Percentiles rank a stretch among this genome's conserved stretches.
These are phyloP conservation scores for Torymus texanus DNA, from an alignment of 2,888 invertebrate species.

Conservation along the genomic window DNA sequence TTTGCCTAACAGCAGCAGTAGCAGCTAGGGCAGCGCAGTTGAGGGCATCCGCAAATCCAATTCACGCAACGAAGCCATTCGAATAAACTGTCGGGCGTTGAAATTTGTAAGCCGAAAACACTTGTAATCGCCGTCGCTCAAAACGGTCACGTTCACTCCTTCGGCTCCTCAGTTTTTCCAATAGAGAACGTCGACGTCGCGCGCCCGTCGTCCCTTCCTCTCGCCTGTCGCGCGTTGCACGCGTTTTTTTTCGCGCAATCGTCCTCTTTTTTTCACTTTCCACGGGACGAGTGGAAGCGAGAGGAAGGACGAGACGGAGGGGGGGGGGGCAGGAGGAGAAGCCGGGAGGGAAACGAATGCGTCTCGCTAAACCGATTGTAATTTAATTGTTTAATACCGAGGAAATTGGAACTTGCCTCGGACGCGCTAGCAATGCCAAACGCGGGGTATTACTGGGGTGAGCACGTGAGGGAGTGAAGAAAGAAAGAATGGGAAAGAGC, in stretches of 20 bases:
- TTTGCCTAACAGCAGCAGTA: neutral
- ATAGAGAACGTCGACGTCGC: constrained; percentile 26
- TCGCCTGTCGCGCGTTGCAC: neutral
- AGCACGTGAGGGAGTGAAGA: constrained; percentile 9
- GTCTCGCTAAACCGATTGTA: constrained; percentile 65
- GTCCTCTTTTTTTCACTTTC: constrained; percentile 4
- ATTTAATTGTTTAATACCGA: constrained; percentile 71
- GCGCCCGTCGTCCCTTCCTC: neutral
- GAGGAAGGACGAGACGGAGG: neutral
- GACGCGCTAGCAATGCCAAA: constrained; percentile 60
- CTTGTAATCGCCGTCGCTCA: constrained; percentile 33
- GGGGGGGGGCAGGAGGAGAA: neutral
- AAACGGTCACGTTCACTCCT: constrained; percentile 40
- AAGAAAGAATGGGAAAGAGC: constrained; percentile 45
- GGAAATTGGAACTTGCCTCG: constrained; percentile 70
- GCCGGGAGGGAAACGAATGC: constrained; percentile 6
- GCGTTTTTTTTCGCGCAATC: constrained; percentile 16
- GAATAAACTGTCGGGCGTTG: constrained; percentile 3
- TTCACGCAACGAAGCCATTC: constrained; percentile 19
- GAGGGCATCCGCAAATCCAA: neutral
- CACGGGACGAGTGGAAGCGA: neutral
- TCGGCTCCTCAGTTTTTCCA: constrained; percentile 18
- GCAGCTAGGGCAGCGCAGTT: neutral
- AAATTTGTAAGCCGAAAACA: constrained; percentile 28
- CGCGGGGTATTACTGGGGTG: constrained; percentile 62